Percentiles rank a stretch among this genome's conserved stretches.
These are phyloP conservation scores for Pteronura brasiliensis DNA, from an alignment of 2,113 vertebrate species.

Conservation along the genomic window DNA sequence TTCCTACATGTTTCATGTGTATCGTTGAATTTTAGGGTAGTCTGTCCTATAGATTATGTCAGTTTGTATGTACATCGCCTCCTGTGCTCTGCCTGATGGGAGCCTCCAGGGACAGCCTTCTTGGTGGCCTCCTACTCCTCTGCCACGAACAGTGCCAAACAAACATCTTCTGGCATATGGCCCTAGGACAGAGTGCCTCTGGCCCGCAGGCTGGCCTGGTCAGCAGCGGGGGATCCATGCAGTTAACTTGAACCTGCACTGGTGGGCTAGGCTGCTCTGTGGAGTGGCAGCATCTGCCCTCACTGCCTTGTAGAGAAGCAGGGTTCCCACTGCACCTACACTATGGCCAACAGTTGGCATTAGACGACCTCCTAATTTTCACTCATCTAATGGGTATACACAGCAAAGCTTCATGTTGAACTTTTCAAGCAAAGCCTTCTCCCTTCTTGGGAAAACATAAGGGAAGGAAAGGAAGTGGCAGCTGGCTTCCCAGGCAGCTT, in stretches of 20 bases:
- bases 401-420: not conserved
- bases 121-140: not conserved
- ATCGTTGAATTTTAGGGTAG: not conserved
- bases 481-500: not conserved
- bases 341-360: not conserved
- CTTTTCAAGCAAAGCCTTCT: not conserved
- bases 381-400: not conserved
- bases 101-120: not conserved
- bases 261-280: not conserved
- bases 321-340: too few species aligned
- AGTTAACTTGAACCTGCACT: not conserved
- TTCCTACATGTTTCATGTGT: fast-evolving
- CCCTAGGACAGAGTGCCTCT: not conserved
- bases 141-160: not conserved
- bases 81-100: not conserved
- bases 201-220: too few species aligned
- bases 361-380: not conserved
- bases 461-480: not conserved
- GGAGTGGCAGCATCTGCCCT: not conserved
- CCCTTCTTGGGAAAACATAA: not conserved
- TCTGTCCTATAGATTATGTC: not conserved
- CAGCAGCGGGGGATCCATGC: fast-evolving
- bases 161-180: fast-evolving
- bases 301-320: not conserved
- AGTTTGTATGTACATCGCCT: fast-evolving